Evolutionary conservation across 37 sponge, comb jelly and placozoan species (phyloP), one percentile per base, ranked within the genome.

Genomic region (Crambe crambe): DNA sequence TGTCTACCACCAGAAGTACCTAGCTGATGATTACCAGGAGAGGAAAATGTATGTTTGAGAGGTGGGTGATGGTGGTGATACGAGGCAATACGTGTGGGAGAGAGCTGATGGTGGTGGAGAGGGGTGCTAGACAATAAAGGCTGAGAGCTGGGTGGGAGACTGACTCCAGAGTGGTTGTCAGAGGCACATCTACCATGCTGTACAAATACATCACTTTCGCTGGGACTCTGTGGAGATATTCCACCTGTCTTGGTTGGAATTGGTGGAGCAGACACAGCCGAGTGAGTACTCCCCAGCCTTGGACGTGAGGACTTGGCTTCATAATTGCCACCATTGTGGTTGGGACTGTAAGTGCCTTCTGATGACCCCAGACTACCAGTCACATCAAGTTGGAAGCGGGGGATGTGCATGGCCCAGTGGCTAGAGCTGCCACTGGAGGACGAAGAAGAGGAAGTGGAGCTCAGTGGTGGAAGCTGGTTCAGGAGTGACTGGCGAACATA

Each of bases 331-430:
- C 25, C 44, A 2, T 37, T 56, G 39, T 31, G 34, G 30, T 26
- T 59, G 34, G 58, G 31, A 15, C 35, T 47, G 51, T 44, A 43
- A 12, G 8, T 1, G 29, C 38, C 65, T 0, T 63, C 43, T 4
- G 62, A 41, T 29, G 40, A 30, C 25, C 73, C 67, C 3, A 21
- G 38, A 36, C 35, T 56, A 51, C 41, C 78, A 5, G 32, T 32
- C 18, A 87, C 44, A 25, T 87, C 76, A 10, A 87, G 81, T 44
- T 22, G 71, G 38, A 78, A 82, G 2, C 42, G 70, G 2, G 88
- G 83, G 30, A 88, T 81, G 62, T 70, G 77, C 57, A 76, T 30
- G 38, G 72, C 76, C 88, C 88, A 88, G 73, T 88, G 88, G 35
- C 66, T 74, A 29, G 58, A 39, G 59, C 77, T 71, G 75, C 68